These are phyloP conservation scores for Nipponia nippon DNA, from an alignment of 2,113 vertebrate genomes.

Conservation along the genomic window DNA sequence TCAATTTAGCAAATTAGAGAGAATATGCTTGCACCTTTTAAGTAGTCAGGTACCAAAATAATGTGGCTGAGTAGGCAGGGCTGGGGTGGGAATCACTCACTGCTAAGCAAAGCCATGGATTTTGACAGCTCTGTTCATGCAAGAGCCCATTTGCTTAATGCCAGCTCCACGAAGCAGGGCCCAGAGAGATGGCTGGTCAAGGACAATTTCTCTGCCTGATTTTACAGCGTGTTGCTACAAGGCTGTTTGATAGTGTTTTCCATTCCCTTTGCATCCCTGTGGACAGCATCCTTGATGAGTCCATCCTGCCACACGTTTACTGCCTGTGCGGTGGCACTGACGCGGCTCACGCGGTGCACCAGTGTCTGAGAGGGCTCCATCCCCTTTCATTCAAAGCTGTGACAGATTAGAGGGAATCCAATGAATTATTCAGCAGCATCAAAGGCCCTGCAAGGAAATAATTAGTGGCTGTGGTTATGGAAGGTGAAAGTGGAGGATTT, in stretches of 20 bases:
- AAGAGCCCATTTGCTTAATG: not conserved
- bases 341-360: fast-evolving
- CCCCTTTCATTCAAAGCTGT: not conserved
- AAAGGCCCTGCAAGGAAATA: not conserved
- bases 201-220: not conserved
- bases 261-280: not conserved
- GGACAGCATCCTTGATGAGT: fast-evolving
- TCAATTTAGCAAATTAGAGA: not conserved
- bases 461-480: not conserved
- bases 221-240: not conserved
- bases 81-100: not conserved
- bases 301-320: fast-evolving
- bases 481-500: not conserved
- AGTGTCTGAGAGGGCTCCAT: fast-evolving
- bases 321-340: fast-evolving
- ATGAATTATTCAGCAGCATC: not conserved
- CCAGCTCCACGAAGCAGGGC: too few species aligned
- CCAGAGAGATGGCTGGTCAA: fast-evolving
- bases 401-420: not conserved
- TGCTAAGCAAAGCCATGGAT: not conserved
- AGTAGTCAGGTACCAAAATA: not conserved
- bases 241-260: not conserved
- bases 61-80: not conserved
- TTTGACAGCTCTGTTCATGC: not conserved
- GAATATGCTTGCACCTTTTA: not conserved